Conservation (phyloP, 2,113 vertebrate genomes). For the Nymphicus hollandicus region DNA sequence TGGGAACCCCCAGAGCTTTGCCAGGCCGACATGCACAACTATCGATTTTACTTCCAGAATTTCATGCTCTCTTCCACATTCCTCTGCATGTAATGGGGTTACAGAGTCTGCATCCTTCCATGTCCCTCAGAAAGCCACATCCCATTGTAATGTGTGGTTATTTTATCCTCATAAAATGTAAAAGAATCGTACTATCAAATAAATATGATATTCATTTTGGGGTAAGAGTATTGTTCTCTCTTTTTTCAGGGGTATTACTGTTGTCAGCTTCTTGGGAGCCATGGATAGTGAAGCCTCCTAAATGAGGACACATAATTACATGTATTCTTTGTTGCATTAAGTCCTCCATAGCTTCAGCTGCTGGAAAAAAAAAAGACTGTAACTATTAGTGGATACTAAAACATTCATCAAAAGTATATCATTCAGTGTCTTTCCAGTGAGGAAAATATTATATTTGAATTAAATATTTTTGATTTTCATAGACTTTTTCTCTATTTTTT, state of each 20-base stretch:
- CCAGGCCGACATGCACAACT: neutral
- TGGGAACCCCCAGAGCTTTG: neutral
- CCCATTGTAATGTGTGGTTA: fast-evolving
- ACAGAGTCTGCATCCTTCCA: neutral
- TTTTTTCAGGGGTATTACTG: neutral
- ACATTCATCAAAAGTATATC: neutral
- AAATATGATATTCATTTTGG: neutral
- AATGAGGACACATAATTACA: neutral
- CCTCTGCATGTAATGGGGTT: neutral
- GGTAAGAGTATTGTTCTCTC: neutral
- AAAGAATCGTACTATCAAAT: neutral
- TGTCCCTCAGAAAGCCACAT: neutral
- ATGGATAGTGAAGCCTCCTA: neutral
- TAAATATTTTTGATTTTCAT: neutral
- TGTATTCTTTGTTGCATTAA: neutral
- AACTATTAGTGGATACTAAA: neutral
- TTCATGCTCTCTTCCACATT: neutral
- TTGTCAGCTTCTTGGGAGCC: neutral
- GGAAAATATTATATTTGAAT: neutral
- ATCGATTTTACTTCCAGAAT: neutral
- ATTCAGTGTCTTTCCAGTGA: neutral
- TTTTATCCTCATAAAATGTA: neutral
- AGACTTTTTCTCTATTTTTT: slow-evolving; percentile 33
- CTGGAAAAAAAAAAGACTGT: neutral
- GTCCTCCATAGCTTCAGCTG: neutral